Evolutionary conservation across 2,888 invertebrate species (phyloP).

Genomic region (Protodeltote pygarga): DNA sequence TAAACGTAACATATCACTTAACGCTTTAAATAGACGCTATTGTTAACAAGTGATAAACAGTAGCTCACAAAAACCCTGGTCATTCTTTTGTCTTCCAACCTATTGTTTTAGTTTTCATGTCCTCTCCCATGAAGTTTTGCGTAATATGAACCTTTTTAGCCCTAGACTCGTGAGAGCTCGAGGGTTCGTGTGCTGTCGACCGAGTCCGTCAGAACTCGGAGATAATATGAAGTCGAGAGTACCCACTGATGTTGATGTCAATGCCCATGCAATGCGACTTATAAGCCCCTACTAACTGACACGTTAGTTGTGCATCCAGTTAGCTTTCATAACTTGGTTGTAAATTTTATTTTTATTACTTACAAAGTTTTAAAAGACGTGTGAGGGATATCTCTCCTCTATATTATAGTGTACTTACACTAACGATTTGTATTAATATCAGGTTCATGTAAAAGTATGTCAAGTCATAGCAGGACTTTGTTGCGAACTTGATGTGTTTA

Average conservation of each 20-base stretch:
- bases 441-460: too few relatives aligned
- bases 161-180: conserved; percentile 52
- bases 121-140: conserved; percentile 57
- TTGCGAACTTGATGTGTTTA: too few relatives aligned
- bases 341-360: conserved; percentile 6
- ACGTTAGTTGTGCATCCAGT: conserved; percentile 14
- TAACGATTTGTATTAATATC: too few relatives aligned
- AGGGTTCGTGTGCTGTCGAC: conserved; percentile 39
- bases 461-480: too few relatives aligned
- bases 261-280: conserved; percentile 38
- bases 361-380: too few relatives aligned
- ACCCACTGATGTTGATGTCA: conserved; percentile 44
- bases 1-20: conserved; percentile 34
- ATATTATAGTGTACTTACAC: too few relatives aligned
- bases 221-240: conserved; percentile 41
- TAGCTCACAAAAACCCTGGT: conserved; percentile 50
- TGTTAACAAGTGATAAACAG: conserved; percentile 40
- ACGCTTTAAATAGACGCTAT: conserved; percentile 44
- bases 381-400: too few relatives aligned
- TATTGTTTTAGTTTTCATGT: conserved; percentile 48
- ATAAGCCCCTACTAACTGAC: conserved; percentile 29
- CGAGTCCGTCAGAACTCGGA: conserved; percentile 15
- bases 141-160: conserved; percentile 53
- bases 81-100: conserved; percentile 51
- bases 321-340: conserved; percentile 22